Conservation (phyloP, 2,113 vertebrate genomes). For the Pelodiscus sinensis region DNA sequence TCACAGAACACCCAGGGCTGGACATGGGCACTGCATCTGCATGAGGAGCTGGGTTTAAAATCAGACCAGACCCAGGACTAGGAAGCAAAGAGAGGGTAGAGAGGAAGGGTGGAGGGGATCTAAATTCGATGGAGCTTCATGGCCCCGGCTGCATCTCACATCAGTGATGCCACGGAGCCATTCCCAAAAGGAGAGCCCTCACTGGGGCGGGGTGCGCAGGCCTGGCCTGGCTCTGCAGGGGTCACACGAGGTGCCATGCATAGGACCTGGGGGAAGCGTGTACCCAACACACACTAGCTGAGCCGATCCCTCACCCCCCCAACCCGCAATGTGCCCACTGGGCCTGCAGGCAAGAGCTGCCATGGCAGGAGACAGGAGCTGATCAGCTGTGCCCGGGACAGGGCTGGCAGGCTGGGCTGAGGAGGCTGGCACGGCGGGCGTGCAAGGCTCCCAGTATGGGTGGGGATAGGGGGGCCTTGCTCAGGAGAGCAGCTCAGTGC, state of each 20-base stretch:
- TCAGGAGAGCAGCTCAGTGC: accelerated
- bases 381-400: no score
- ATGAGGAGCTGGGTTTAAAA: background rate
- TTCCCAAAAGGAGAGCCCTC: background rate
- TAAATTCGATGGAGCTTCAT: background rate
- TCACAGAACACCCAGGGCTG: background rate
- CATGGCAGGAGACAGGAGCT: background rate
- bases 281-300: background rate
- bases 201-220: background rate
- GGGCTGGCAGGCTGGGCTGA: background rate
- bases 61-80: background rate
- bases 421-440: background rate
- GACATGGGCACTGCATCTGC: background rate
- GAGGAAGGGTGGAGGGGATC: accelerated
- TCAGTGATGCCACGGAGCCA: background rate
- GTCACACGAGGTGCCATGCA: background rate
- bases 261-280: background rate
- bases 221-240: background rate
- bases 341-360: background rate
- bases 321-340: background rate
- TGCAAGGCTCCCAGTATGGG: background rate
- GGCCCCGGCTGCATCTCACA: background rate
- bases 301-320: background rate
- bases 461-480: background rate
- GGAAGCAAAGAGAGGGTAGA: background rate